Conservation (phyloP, 1,140 invertebrate genomes). For the Tetranychus cinnabarinus region DNA sequence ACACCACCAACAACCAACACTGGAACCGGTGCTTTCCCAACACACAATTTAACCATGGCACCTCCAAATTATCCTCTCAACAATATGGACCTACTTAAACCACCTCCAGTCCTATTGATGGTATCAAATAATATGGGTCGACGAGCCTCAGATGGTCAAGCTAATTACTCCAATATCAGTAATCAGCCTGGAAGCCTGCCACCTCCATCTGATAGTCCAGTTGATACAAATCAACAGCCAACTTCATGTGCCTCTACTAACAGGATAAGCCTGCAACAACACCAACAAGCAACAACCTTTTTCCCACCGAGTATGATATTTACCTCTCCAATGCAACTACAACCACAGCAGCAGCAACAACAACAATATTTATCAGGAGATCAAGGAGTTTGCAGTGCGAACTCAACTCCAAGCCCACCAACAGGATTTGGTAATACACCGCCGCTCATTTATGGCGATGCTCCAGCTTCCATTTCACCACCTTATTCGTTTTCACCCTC, state of each 20-base stretch:
- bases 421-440: not conserved
- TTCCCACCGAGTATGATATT: not conserved
- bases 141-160: conserved; percentile 82
- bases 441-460: not conserved
- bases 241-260: conserved; percentile 29
- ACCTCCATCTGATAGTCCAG: conserved; percentile 27
- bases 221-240: conserved; percentile 21
- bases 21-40: conserved; percentile 15
- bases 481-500: not conserved
- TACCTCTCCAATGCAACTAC: not conserved
- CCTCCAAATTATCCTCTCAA: conserved; percentile 8
- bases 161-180: conserved; percentile 52
- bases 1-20: conserved; percentile 17
- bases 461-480: not conserved
- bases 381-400: not conserved
- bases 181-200: too few species aligned
- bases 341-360: not conserved
- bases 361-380: not conserved
- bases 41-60: conserved; percentile 9
- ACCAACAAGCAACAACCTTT: not conserved
- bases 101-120: conserved; percentile 8
- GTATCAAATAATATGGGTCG: conserved; percentile 29
- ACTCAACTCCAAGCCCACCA: conserved; percentile 1
- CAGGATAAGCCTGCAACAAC: not conserved
- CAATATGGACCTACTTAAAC: conserved; percentile 12